Evolutionary conservation across 2,797 vertebrate genomes (phyloP).

Genomic region (Clarias fuscus): DNA sequence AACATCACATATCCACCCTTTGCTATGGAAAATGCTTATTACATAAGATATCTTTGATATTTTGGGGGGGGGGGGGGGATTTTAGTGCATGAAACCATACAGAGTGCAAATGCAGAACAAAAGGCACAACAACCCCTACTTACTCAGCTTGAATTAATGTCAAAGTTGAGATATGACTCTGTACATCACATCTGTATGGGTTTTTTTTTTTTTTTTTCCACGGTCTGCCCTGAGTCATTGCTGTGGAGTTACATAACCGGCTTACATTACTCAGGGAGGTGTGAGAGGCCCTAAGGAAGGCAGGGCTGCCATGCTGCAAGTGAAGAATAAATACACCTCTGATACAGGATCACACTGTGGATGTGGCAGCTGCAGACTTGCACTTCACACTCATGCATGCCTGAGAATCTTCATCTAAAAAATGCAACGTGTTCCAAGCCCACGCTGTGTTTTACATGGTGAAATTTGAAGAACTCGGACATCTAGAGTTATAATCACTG

Average conservation of each 20-base stretch:
- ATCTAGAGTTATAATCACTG: not conserved
- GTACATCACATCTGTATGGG: not conserved
- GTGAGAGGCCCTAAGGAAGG: conserved; percentile 32
- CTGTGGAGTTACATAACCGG: conserved; percentile 65
- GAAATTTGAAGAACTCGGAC: not conserved
- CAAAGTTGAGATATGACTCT: conserved; percentile 10
- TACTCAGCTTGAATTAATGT: conserved; percentile 2
- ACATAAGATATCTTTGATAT: not conserved
- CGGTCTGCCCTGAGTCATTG: conserved; percentile 42
- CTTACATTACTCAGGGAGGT: conserved; percentile 49
- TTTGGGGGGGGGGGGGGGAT: not conserved
- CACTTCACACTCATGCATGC: not conserved
- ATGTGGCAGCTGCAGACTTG: not conserved
- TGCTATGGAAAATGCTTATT: not conserved
- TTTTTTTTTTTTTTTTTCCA: not conserved
- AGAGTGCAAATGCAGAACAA: not conserved
- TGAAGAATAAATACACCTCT: not conserved
- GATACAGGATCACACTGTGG: not conserved
- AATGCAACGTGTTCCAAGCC: not conserved
- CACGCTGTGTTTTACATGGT: not conserved
- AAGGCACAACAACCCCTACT: conserved; percentile 36
- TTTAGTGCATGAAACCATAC: not conserved
- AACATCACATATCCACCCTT: not conserved
- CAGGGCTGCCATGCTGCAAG: not conserved
- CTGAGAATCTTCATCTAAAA: not conserved